phyloP scores from a whole-genome alignment of 1,140 invertebrate genomes.

The Hyles euphorbiae region DNA sequence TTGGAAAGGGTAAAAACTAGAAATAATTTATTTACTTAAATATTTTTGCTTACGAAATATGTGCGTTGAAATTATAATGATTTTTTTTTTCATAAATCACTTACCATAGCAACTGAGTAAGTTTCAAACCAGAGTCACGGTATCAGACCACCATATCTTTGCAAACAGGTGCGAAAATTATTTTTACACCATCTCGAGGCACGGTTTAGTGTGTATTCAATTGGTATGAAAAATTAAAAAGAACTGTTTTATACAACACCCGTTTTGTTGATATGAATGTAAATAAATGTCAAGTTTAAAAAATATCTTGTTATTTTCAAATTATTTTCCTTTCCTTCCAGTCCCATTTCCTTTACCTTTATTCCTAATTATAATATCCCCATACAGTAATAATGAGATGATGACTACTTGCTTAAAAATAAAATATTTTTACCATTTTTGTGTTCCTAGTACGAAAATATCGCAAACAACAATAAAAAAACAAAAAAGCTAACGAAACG shows the following conservation, averaged over 20 bases:
- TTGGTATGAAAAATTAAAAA: constrained; percentile 61
- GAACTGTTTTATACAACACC: constrained; percentile 76
- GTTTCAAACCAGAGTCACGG: constrained; percentile 39
- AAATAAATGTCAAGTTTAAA: constrained; percentile 76
- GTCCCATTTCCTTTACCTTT: background rate
- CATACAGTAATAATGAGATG: no score
- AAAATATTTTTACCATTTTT: no score
- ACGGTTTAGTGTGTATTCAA: constrained; percentile 61
- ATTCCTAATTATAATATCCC: background rate
- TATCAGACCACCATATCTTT: constrained; percentile 47
- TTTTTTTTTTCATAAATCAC: no score
- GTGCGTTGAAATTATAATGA: no score
- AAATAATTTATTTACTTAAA: no score
- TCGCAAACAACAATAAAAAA: no score
- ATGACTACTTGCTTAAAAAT: no score
- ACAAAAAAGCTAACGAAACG: no score
- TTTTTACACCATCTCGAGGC: constrained; percentile 66
- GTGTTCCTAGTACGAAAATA: no score
- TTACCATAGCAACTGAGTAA: no score
- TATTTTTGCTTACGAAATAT: no score
- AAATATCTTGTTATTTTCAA: constrained; percentile 34
- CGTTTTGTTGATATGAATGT: constrained; percentile 77
- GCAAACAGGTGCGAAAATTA: constrained; percentile 46
- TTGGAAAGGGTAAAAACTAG: no score
- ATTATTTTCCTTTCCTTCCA: background rate